Evolutionary conservation across 2,797 vertebrate species (phyloP).

Genomic region (Eulemur albifrons): DNA sequence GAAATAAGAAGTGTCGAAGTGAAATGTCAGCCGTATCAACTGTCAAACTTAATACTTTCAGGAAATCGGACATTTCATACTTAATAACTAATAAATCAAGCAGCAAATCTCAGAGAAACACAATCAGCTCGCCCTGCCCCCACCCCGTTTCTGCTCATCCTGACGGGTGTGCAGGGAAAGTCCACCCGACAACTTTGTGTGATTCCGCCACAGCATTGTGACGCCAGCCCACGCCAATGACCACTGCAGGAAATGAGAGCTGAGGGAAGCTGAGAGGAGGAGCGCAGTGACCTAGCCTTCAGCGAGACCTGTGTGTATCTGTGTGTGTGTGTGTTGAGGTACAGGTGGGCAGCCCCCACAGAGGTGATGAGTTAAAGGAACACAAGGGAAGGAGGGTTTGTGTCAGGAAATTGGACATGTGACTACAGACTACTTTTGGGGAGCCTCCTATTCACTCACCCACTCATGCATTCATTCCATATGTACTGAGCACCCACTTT

Average conservation of each 20-base stretch:
- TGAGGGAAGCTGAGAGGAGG: not conserved
- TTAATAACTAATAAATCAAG: not conserved
- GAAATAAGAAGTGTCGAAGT: no score
- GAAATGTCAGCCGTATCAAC: no score
- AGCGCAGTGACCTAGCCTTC: not conserved
- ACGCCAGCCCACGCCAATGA: accelerated
- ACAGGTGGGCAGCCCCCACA: not conserved
- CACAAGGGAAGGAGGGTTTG: not conserved
- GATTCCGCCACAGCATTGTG: not conserved
- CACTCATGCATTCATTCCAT: not conserved
- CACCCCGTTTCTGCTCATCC: not conserved
- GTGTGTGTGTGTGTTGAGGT: not conserved
- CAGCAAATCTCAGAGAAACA: not conserved
- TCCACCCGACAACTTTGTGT: not conserved
- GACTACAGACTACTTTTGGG: not conserved
- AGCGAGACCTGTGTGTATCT: no score
- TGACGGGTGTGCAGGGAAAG: not conserved
- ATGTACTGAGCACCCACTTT: not conserved
- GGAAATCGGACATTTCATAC: no score
- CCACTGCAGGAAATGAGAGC: not conserved
- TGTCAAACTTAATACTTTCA: no score
- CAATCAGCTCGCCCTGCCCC: accelerated
- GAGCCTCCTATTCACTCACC: not conserved
- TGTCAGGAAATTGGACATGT: not conserved
- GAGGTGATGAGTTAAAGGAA: not conserved